phyloP scores from a whole-genome alignment of 1,140 invertebrate genomes.

The Schlechtendalia chinensis region DNA sequence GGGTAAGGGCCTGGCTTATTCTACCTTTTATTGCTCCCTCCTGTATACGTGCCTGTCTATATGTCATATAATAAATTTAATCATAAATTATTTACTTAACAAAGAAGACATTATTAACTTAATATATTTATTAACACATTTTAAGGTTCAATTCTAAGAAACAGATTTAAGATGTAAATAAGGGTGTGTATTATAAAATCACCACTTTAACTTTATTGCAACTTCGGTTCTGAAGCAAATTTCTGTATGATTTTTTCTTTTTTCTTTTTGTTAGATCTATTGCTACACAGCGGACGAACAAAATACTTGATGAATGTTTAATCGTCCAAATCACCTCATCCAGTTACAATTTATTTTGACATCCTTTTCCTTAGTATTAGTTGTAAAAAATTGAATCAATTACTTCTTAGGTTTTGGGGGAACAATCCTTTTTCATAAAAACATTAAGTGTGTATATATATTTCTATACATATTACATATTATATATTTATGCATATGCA shows the following conservation, averaged over 20 bases:
- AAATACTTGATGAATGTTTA: slow-evolving; percentile 48
- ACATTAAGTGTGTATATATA: neutral
- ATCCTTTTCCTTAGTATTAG: slow-evolving; percentile 45
- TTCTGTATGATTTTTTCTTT: slow-evolving; percentile 48
- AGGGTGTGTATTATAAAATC: slow-evolving; percentile 45
- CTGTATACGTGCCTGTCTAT: too few relatives aligned
- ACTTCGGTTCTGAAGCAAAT: slow-evolving; percentile 42
- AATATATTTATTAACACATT: slow-evolving; percentile 45
- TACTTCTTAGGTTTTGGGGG: slow-evolving; percentile 18
- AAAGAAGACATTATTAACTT: slow-evolving; percentile 30
- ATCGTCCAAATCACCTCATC: slow-evolving; percentile 46
- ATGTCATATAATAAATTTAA: neutral
- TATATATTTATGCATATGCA: slow-evolving; percentile 16
- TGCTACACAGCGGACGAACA: slow-evolving; percentile 48
- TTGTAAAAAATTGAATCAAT: slow-evolving; percentile 22
- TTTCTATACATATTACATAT: neutral
- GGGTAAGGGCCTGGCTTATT: too few relatives aligned
- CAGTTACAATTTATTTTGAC: slow-evolving; percentile 45
- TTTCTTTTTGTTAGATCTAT: slow-evolving; percentile 49
- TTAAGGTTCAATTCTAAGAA: slow-evolving; percentile 49
- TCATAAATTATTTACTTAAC: neutral
- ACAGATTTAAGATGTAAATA: slow-evolving; percentile 48
- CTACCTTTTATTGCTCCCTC: too few relatives aligned
- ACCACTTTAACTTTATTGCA: slow-evolving; percentile 40
- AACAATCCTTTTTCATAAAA: slow-evolving; percentile 7